phyloP scores from a whole-genome alignment of 2,888 invertebrate genomes.

The Hedya salicella region DNA sequence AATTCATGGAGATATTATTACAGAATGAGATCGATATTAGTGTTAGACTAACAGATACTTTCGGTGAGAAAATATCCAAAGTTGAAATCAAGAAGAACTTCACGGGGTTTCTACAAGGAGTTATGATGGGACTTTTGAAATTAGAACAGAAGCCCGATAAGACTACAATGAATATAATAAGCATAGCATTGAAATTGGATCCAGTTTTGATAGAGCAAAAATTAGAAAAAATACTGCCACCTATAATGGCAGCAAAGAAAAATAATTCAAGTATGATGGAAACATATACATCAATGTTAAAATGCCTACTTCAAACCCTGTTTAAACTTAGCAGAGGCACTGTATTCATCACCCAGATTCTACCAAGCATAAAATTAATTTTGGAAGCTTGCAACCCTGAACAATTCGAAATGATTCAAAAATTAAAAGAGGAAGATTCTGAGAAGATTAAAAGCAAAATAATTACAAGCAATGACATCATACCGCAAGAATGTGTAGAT shows the following conservation, averaged over 20 bases:
- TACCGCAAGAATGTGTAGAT: slow-evolving; percentile 69
- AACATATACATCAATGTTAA: slow-evolving; percentile 68
- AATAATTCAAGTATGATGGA: slow-evolving; percentile 55
- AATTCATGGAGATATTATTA: slow-evolving; percentile 67
- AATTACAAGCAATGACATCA: slow-evolving; percentile 67
- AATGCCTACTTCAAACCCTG: slow-evolving; percentile 70
- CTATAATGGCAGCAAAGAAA: slow-evolving; percentile 71
- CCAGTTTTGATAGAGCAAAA: slow-evolving; percentile 75
- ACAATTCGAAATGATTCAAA: slow-evolving; percentile 66
- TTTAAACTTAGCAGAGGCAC: slow-evolving; percentile 77
- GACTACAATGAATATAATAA: slow-evolving; percentile 69
- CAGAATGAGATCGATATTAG: slow-evolving; percentile 74
- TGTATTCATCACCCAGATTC: slow-evolving; percentile 68
- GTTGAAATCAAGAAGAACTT: slow-evolving; percentile 75
- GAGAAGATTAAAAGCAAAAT: slow-evolving; percentile 66
- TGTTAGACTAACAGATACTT: slow-evolving; percentile 69
- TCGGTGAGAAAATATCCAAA: slow-evolving; percentile 71
- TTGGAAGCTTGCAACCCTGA: slow-evolving; percentile 71
- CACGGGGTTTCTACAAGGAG: slow-evolving; percentile 67
- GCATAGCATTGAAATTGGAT: slow-evolving; percentile 71
- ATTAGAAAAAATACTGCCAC: slow-evolving; percentile 67
- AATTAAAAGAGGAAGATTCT: slow-evolving; percentile 55
- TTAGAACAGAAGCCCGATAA: slow-evolving; percentile 71
- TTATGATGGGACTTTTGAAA: slow-evolving; percentile 72
- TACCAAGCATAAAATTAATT: slow-evolving; percentile 67